These are phyloP conservation scores for Corvus cornix DNA, from an alignment of 2,113 vertebrate species.

Conservation along the genomic window DNA sequence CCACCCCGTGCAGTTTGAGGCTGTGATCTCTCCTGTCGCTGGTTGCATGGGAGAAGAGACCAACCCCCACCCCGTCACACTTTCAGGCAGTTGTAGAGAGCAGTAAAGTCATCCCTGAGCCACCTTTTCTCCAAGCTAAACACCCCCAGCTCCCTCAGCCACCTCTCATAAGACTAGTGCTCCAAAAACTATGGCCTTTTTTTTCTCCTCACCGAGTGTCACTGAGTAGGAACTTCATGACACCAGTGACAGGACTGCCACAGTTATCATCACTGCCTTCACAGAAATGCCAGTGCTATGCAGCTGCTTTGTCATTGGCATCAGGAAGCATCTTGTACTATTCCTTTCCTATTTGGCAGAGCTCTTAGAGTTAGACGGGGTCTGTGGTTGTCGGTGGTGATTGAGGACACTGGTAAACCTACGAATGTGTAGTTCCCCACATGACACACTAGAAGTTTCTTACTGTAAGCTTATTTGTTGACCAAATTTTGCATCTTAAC, in stretches of 20 bases:
- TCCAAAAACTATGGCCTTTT: neutral
- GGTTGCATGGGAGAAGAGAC: neutral
- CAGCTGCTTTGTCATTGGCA: neutral
- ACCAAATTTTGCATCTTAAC: neutral
- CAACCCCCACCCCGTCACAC: rapidly evolving
- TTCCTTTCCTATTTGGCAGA: neutral
- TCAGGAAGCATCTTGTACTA: neutral
- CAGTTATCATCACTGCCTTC: neutral
- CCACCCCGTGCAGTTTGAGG: neutral
- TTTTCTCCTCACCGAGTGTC: neutral
- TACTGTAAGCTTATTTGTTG: neutral
- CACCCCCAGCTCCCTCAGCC: neutral
- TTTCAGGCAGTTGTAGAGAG: neutral
- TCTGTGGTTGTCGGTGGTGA: neutral
- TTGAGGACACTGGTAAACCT: neutral
- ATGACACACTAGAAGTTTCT: neutral
- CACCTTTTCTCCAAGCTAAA: neutral
- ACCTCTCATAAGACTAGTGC: rapidly evolving
- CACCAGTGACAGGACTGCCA: neutral
- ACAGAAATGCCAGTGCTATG: neutral
- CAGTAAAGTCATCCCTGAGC: rapidly evolving
- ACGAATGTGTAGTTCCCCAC: neutral
- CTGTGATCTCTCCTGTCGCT: neutral
- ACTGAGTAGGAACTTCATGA: neutral
- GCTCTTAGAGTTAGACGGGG: neutral